Evolutionary conservation across 2,888 invertebrate genomes (phyloP), one percentile per base, ranked within the genome.

Genomic region (Atrina japonica): DNA sequence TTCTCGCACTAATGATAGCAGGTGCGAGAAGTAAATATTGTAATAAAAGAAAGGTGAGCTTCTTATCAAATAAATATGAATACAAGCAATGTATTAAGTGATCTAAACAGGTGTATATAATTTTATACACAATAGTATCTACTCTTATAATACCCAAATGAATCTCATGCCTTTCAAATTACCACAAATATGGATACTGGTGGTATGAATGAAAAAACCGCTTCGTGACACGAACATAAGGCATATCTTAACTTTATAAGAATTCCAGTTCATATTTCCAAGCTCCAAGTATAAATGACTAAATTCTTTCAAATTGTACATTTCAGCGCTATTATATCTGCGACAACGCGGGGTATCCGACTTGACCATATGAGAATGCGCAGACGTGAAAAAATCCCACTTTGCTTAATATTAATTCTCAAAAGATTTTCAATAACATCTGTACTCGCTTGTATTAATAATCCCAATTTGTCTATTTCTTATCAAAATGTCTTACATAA

Each of bases 21-120:
- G 81, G 81, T 81, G 81, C 77, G 72, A 75, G 72, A 63, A 55
- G 74, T 67, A 81, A 80, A 80, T 75, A 79, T 66, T 55, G 45
- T 50, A 50, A 81, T 76, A 79, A 81, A 77, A 59, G 66, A 60
- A 68, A 63, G 64, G 66, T 73, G 67, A 70, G 63, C 67, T 67
- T 59, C 73, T 81, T 81, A 81, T 81, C 80, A 75, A 58, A 56
- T 71, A 73, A 77, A 81, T 78, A 77, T 70, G 67, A 77, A 61
- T 60, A 71, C 61, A 66, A 52, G 60, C 60, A 63, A 61, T 50
- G 63, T 66, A 71, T 63, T 74, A 68, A 53, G 63, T 64, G 65
- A 63, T 70, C 70, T 40, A 18, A 29, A 58, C 61, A 68, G 73
- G 64, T 73, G 73, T 61, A 68, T 68, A 59, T 60, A 61, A 40